A percentile compares a stretch with the other conserved stretches of the same genome.
Evolutionary conservation across 1,140 invertebrate species (phyloP).

Genomic region (Cydia splendana): DNA sequence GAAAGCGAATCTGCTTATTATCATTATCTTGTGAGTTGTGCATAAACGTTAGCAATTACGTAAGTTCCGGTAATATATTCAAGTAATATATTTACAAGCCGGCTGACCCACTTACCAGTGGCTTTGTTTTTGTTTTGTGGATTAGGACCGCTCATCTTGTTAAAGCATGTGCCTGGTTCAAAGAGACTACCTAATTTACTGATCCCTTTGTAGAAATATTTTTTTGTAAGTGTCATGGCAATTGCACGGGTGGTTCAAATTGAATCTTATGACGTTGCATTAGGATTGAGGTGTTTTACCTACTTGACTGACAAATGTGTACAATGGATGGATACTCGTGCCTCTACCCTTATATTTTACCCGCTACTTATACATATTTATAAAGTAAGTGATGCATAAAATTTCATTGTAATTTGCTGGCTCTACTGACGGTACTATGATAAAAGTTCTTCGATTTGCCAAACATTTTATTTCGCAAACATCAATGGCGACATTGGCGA

Average conservation of each 20-base stretch:
- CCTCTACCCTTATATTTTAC: too few relatives aligned
- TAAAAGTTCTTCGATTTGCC: not conserved
- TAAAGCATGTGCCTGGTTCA: not conserved
- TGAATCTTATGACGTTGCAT: too few relatives aligned
- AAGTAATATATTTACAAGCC: constrained; percentile 17
- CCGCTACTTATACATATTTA: too few relatives aligned
- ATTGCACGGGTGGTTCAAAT: too few relatives aligned
- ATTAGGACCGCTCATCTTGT: constrained; percentile 7
- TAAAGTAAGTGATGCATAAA: too few relatives aligned
- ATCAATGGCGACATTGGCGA: not conserved
- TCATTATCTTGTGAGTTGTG: constrained; percentile 29
- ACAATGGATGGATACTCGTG: too few relatives aligned
- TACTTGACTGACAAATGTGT: too few relatives aligned
- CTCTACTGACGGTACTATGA: too few relatives aligned
- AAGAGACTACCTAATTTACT: not conserved
- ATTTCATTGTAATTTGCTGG: too few relatives aligned
- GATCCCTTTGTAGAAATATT: too few relatives aligned
- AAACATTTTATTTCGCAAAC: not conserved
- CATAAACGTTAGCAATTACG: constrained; percentile 24
- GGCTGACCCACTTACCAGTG: constrained; percentile 1
- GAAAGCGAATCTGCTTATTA: constrained; percentile 30
- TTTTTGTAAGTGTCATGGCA: not conserved
- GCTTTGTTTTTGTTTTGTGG: constrained; percentile 16
- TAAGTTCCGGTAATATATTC: constrained; percentile 27
- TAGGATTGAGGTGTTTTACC: too few relatives aligned